phyloP scores from a whole-genome alignment of 1,140 invertebrate species.

The Zaprionus tsacasi region DNA sequence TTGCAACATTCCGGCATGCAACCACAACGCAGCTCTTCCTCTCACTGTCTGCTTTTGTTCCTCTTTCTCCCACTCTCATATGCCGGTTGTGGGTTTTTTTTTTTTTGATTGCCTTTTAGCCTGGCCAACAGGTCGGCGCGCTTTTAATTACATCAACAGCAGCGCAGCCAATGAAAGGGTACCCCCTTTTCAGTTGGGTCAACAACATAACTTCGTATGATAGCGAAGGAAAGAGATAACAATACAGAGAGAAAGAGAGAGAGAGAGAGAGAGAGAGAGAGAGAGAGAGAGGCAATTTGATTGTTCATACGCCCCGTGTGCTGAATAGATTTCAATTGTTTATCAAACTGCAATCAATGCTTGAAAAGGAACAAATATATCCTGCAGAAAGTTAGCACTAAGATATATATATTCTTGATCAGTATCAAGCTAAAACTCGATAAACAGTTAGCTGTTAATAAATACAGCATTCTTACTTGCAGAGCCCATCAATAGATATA shows the following conservation, averaged over 20 bases:
- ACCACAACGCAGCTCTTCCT: conserved; percentile 11
- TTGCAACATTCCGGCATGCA: conserved; percentile 24
- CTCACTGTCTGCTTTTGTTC: neutral
- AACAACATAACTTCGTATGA: neutral
- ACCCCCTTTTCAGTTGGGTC: neutral
- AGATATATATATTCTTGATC: neutral
- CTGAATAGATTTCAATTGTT: conserved; percentile 16
- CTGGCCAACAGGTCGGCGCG: conserved; percentile 48
- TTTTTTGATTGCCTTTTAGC: conserved; percentile 18
- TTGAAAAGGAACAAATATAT: neutral
- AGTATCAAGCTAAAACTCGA: neutral
- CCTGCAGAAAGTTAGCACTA: neutral
- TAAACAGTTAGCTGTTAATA: neutral
- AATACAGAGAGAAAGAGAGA: neutral
- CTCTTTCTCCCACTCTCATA: neutral
- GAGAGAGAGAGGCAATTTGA: conserved; percentile 14
- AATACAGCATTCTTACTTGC: neutral
- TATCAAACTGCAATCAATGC: conserved; percentile 19
- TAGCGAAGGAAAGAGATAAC: neutral
- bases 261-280: neutral
- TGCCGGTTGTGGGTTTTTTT: conserved; percentile 11
- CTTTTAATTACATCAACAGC: conserved; percentile 52
- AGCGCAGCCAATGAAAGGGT: conserved; percentile 43
- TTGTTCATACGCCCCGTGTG: conserved; percentile 38
- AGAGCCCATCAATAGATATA: neutral